Evolutionary conservation across 2,888 invertebrate genomes (phyloP).

Genomic region (Drosophila bunnanda): DNA sequence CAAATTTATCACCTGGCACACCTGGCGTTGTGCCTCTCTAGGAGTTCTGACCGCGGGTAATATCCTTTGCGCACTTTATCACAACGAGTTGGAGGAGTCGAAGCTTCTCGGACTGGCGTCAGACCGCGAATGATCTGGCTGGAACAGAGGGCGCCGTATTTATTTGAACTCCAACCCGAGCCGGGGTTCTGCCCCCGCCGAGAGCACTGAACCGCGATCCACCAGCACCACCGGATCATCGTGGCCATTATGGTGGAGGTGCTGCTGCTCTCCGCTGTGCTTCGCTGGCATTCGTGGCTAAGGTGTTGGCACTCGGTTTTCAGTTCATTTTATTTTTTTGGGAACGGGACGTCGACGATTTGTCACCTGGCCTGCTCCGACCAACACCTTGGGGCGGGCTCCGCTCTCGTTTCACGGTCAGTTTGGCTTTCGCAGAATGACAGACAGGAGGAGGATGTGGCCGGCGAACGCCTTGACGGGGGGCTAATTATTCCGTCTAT

Average conservation of each 20-base stretch:
- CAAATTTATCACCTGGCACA: conserved; percentile 32
- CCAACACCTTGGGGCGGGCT: conserved; percentile 59
- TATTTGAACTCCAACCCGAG: conserved; percentile 63
- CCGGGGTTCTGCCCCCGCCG: conserved; percentile 55
- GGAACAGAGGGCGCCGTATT: conserved; percentile 60
- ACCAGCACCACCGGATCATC: conserved; percentile 32
- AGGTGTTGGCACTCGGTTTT: conserved; percentile 59
- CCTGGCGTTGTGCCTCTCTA: conserved; percentile 20
- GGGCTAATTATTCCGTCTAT: conserved; percentile 55
- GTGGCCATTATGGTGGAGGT: conserved; percentile 27
- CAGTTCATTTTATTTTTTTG: conserved; percentile 9
- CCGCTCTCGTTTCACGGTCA: conserved; percentile 70
- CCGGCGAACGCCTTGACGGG: conserved; percentile 48
- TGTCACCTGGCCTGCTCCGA: conserved; percentile 76
- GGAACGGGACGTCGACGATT: conserved; percentile 55
- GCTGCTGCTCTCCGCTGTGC: conserved; percentile 38
- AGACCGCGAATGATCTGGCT: conserved; percentile 73
- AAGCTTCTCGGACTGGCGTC: conserved; percentile 44
- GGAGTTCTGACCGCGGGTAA: background rate
- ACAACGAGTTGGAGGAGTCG: conserved; percentile 7
- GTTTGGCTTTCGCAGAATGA: conserved; percentile 73
- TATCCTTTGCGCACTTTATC: conserved; percentile 47
- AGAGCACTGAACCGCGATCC: conserved; percentile 76
- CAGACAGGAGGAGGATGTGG: conserved; percentile 62
- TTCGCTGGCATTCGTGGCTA: conserved; percentile 42